Evolutionary conservation across 2,113 vertebrate species (phyloP), one percentile per base, ranked within the genome.

Genomic region (Gadus macrocephalus): DNA sequence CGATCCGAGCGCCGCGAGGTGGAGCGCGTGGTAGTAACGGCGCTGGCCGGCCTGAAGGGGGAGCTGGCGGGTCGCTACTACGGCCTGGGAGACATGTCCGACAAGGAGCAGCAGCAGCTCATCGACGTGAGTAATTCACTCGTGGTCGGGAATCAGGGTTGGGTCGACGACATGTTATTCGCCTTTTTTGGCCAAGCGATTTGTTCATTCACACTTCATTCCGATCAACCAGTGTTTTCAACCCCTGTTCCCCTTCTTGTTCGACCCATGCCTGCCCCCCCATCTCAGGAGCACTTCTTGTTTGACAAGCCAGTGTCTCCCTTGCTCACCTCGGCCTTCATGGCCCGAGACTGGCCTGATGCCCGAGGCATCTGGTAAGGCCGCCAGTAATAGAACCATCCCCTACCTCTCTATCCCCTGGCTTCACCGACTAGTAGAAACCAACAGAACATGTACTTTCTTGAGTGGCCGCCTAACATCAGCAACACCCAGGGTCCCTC

Each of bases 61-160:
- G 96, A 97, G 75, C 91, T 97, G 67, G 81, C 94, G 0, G 96
- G 96, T 15, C 93, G 88, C 61, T 97, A 98, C 88, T 98, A 97
- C 89, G 90, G 90, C 87, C 83, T 98, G 81, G 92, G 91, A 0
- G 93, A 77, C 17, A 96, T 98, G 96, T 93, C 93, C 0, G 95
- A 98, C 53, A 77, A 78, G 22, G 95, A 98, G 73, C 96, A 98
- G 86, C 95, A 98, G 84, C 92, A 90, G 81, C 95, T 98, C 25
- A 98, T 98, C 15, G 94, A 97, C 0, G 96, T 97, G 79, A 94
- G 95, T 90, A 25, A 53, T 3, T 12, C 62, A 16, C 12, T 27
- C 14, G 11, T 28, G 42, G 42, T 49, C 31, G 4, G 31, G 31
- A 35, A 35, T 35, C 31, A 35, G 31, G 31, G 6, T 35, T 35